Conservation (phyloP, 37 sponge, comb jelly and placozoan species). For the Beroe ovata region DNA sequence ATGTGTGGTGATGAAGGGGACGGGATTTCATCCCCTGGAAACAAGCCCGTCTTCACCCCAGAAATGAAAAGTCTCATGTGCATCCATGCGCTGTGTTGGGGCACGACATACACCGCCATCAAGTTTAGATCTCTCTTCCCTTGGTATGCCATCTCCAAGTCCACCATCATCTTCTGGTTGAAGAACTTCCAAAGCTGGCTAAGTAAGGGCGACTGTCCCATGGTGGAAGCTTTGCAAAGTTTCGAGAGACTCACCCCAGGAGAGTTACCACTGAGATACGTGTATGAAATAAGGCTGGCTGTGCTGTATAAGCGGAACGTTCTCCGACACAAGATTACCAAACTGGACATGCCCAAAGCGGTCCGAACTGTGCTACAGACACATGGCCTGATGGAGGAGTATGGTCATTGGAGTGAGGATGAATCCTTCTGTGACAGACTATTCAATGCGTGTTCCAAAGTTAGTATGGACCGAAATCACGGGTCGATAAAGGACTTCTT, state of each 20-base stretch:
- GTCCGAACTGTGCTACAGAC: neutral
- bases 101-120: neutral
- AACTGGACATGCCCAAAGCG: neutral
- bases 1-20: too few species aligned
- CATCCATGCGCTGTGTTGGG: constrained; percentile 23
- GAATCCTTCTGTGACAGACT: constrained; percentile 9
- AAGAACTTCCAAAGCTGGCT: neutral
- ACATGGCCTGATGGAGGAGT: neutral
- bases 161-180: neutral
- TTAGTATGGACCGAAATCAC: constrained; percentile 3
- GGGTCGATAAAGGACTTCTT: constrained; percentile 19
- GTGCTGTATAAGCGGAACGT: neutral
- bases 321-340: constrained; percentile 20
- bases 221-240: neutral
- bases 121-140: neutral
- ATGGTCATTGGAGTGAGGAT: neutral
- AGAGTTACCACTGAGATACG: neutral
- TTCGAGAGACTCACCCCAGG: neutral
- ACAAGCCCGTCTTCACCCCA: too few species aligned
- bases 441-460: constrained; percentile 3
- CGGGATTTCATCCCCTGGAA: too few species aligned
- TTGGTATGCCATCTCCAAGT: neutral
- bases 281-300: neutral
- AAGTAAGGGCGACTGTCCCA: neutral
- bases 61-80: constrained; percentile 22